Evolutionary conservation across 2,797 vertebrate genomes (phyloP), one percentile per base, ranked within the genome.

Genomic region (Chelon labrosus): DNA sequence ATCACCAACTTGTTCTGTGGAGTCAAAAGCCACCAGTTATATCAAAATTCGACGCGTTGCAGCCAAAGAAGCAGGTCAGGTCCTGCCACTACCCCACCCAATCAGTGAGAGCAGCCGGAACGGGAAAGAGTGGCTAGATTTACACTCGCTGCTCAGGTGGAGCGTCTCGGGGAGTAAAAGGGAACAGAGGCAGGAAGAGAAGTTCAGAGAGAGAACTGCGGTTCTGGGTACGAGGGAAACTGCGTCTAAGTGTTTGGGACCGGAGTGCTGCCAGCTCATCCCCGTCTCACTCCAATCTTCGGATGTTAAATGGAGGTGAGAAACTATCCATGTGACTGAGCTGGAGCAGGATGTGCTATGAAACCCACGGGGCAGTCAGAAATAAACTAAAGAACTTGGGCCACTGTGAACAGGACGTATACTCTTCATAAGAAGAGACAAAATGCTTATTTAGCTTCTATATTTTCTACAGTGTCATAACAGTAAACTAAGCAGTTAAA

Each of bases 41-140:
- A 79, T 75, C 66, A 50, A 56, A 47, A 50, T 63, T 22, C 2
- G 9, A 42, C n/a, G 52, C 0, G 0, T 38, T 25, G 2, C 1
- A 65, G 49, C 19, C 38, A 75, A 66, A 72, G 63, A 70, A 39
- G 80, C 74, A 91, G 82, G 80, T 82, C 78, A 87, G 75, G 51
- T 78, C 79, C 93, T 86, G 84, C 93, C 92, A 91, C 68, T 79
- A 77, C 73, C 85, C 82, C 84, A 86, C 79, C 95, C 93, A 95
- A 95, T 92, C 94, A 94, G 91, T 93, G 94, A 96, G 95, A 94
- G 94, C 94, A 95, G 87, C 84, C 93, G 94, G 95, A 94, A 94
- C 53, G 47, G 84, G 82, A 82, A 78, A 70, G 79, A 80, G 76
- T 80, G 83, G 76, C 87, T 88, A 85, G 64, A 65, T 74, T 82